Evolutionary conservation across 2,113 vertebrate genomes (phyloP), one percentile per base, ranked within the genome.

Genomic region (mouse (Mus musculus)): DNA sequence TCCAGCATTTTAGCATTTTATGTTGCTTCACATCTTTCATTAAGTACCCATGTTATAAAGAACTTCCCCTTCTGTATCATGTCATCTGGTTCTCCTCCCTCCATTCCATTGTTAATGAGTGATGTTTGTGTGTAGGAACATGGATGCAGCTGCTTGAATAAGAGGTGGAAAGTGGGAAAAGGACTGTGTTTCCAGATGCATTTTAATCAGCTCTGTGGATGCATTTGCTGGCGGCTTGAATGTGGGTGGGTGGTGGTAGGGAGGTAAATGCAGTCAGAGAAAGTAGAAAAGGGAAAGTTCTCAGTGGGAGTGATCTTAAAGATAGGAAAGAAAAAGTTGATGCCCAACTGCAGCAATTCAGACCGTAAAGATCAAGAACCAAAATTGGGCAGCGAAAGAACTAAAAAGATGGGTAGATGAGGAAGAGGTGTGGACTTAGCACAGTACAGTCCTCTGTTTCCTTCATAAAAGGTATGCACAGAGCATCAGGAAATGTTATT

Each of bases 11-110:
- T 77, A 75, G 19, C 39, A 69, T 69, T 92, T 26, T 85, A 46
- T 88, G 80, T 75, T 33, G 11, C 9, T 69, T 93, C 14, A 94
- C 67, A 69, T 63, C 7, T 76, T 85, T 77, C 14, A 86, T 73
- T 88, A 93, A 87, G 36, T 78, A 82, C 91, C 91, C 86, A 81
- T 86, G 24, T 54, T 26, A 69, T 77, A 61, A 75, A 36, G 93
- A 78, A 13, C 33, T 0, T 81, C n/a, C 46, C 3, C 22, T 3
- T 78, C 20, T 16, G 24, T 90, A 36, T 78, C 30, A 20, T 78
- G 36, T 90, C 49, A 81, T 59, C 80, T 28, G 28, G 26, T 14
- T 30, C 65, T 0, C 67, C 12, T 85, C 36, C 30, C 0, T 46
- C 56, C 22, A 85, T 67, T 36, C 22, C 54, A 14, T 13, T 77